Percentiles rank a stretch among this genome's conserved stretches.
phyloP scores from a whole-genome alignment of 2,797 vertebrate genomes.

The Choloepus didactylus region DNA sequence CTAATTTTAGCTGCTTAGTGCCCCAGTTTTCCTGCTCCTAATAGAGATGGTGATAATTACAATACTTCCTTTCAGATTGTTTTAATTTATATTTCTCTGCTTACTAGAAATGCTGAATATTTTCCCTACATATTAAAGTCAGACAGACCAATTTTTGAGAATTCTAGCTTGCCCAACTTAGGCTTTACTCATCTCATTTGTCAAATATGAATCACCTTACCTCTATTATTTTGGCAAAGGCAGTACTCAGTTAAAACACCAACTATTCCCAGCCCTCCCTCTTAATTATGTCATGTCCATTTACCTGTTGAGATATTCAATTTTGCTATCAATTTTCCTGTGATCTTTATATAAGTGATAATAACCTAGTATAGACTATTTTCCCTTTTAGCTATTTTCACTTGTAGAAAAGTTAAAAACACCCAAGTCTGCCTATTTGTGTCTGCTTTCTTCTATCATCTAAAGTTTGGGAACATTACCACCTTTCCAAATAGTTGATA shows the following conservation, averaged over 20 bases:
- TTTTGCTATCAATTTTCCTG: slow-evolving; percentile 21
- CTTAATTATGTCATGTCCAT: neutral
- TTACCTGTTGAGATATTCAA: neutral
- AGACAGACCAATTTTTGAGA: neutral
- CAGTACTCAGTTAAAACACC: slow-evolving; percentile 20
- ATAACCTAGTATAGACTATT: slow-evolving; percentile 9
- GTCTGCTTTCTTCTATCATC: slow-evolving; percentile 12
- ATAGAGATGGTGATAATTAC: neutral
- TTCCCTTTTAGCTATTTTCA: slow-evolving; percentile 53
- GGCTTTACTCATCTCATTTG: neutral
- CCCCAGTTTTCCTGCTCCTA: neutral
- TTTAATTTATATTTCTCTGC: slow-evolving; percentile 59
- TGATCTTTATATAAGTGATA: slow-evolving; percentile 15
- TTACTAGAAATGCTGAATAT: slow-evolving; percentile 1
- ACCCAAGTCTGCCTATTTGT: neutral
- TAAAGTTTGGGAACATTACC: slow-evolving; percentile 37
- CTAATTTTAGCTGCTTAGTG: neutral
- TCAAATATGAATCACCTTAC: neutral
- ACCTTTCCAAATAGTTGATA: slow-evolving; percentile 42
- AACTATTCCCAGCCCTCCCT: neutral
- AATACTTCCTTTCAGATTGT: neutral
- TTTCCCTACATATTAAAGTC: neutral
- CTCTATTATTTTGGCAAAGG: slow-evolving; percentile 17
- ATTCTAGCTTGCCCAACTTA: neutral
- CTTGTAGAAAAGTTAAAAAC: slow-evolving; percentile 2